Conservation (phyloP, 2,888 invertebrate species). For the Geophilus truncorum region DNA sequence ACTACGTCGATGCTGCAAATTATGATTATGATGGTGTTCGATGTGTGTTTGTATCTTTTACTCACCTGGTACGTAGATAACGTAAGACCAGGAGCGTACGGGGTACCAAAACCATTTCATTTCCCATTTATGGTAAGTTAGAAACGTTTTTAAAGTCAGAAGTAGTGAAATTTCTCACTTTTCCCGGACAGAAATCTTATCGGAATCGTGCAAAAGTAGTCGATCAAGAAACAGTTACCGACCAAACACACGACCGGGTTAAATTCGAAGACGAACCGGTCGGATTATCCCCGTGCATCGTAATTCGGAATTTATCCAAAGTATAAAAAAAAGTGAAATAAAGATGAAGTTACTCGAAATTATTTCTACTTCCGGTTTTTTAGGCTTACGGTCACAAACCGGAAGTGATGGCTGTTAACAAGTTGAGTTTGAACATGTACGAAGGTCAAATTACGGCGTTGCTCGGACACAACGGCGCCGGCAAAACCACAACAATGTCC, state of each 20-base stretch:
- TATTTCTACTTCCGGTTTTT: neutral
- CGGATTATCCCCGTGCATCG: slow-evolving; percentile 45
- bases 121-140: slow-evolving; percentile 61
- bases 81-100: slow-evolving; percentile 77
- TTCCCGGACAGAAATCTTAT: slow-evolving; percentile 46
- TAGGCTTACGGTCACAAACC: neutral
- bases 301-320: too few species aligned
- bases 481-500: slow-evolving; percentile 75
- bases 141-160: too few species aligned
- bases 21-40: slow-evolving; percentile 66
- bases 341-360: too few species aligned
- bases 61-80: slow-evolving; percentile 81
- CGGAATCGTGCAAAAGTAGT: slow-evolving; percentile 42
- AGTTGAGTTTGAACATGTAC: slow-evolving; percentile 73
- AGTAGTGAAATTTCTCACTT: too few species aligned
- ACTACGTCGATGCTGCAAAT: slow-evolving; percentile 64
- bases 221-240: neutral
- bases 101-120: slow-evolving; percentile 75
- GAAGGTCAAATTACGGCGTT: slow-evolving; percentile 81
- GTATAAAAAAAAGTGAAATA: too few species aligned
- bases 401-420: slow-evolving; percentile 58
- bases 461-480: slow-evolving; percentile 79
- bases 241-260: slow-evolving; percentile 38
- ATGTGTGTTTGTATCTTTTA: slow-evolving; percentile 64
- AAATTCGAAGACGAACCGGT: slow-evolving; percentile 55